These are phyloP conservation scores for Polyommatus icarus DNA, from an alignment of 2,888 invertebrate genomes.

Conservation along the genomic window DNA sequence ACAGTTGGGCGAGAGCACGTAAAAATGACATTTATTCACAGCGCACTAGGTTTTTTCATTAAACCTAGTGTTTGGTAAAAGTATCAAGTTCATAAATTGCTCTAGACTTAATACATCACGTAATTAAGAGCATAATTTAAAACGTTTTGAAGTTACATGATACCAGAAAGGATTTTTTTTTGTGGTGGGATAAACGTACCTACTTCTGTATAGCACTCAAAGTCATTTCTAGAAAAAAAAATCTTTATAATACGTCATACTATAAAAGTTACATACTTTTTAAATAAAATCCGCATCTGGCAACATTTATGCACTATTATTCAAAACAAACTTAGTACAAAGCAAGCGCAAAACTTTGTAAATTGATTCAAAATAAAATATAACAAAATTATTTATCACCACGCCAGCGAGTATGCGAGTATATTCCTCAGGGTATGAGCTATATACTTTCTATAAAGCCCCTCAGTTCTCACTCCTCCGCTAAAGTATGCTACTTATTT, in stretches of 20 bases:
- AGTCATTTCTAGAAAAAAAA: not conserved
- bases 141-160: not conserved
- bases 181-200: too few relatives aligned
- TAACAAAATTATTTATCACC: constrained; percentile 1
- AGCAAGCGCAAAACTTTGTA: not conserved
- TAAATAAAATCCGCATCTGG: too few relatives aligned
- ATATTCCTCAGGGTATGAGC: not conserved
- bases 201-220: not conserved
- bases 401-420: not conserved
- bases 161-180: not conserved
- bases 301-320: not conserved
- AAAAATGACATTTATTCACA: not conserved
- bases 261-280: too few relatives aligned
- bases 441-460: not conserved
- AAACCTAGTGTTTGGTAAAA: not conserved
- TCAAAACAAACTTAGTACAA: not conserved
- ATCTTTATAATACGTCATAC: not conserved
- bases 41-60: not conserved
- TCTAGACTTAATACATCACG: not conserved
- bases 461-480: not conserved
- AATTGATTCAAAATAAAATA: not conserved
- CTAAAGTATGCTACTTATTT: constrained; percentile 14
- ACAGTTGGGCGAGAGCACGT: not conserved
- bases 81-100: not conserved
- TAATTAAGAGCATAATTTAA: not conserved